Evolutionary conservation across 1,140 invertebrate genomes (phyloP).

Genomic region (Mizuhopecten yessoensis): DNA sequence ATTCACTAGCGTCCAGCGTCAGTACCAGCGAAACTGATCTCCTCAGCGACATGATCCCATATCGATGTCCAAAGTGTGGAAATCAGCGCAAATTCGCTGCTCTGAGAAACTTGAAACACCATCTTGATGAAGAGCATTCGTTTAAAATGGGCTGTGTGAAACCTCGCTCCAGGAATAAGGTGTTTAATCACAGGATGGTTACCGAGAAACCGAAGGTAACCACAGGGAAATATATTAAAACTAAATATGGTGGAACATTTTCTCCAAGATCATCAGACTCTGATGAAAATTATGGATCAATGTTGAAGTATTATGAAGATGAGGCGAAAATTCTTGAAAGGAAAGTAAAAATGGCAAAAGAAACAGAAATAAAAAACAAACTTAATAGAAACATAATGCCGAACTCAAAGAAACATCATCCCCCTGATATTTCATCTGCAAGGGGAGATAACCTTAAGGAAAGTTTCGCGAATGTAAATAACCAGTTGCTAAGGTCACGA

Average conservation of each 20-base stretch:
- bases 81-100: slow-evolving; percentile 69
- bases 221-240: not conserved
- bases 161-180: slow-evolving; percentile 54
- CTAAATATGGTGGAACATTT: not conserved
- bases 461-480: slow-evolving; percentile 63
- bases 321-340: slow-evolving; percentile 72
- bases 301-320: slow-evolving; percentile 68
- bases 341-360: slow-evolving; percentile 68
- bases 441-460: slow-evolving; percentile 55
- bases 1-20: not conserved
- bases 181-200: slow-evolving; percentile 47
- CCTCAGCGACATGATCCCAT: slow-evolving; percentile 73
- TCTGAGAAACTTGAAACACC: slow-evolving; percentile 70
- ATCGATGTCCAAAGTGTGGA: slow-evolving; percentile 78
- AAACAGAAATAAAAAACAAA: slow-evolving; percentile 71
- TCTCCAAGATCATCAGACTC: slow-evolving; percentile 17
- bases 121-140: slow-evolving; percentile 75
- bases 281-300: slow-evolving; percentile 52
- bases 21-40: slow-evolving; percentile 53
- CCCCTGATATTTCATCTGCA: not conserved
- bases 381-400: slow-evolving; percentile 42
- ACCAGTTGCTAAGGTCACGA: slow-evolving; percentile 66
- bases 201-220: not conserved
- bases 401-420: not conserved
- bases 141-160: slow-evolving; percentile 68